Base-by-base conservation (phyloP, 1,140 invertebrate genomes). In the Holcopasites calliopsidis region DNA sequence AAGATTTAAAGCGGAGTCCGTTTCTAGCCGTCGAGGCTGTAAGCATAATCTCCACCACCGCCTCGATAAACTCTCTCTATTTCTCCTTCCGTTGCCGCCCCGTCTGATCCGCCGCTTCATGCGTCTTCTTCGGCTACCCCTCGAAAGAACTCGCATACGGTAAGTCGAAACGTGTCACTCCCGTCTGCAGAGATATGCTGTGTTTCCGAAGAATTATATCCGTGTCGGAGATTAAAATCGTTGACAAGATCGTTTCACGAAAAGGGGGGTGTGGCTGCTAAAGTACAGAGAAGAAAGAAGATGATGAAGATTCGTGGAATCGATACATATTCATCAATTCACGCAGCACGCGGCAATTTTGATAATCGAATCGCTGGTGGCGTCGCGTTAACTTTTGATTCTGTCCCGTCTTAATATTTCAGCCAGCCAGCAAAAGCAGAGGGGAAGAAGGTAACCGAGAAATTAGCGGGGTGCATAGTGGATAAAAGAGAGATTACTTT, bases 1-100 rank as follows among this genome's bases (percentile, higher is more conserved):
- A 84, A 87, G 85, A 87, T 87, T 87, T 86, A 84, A 87, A 81
- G 72, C 76, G 49, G 38, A 80, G 52, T 76, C 71, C 64, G 72
- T 80, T 72, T 68, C 70, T 60, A 71, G 70, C 57, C 57, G 66
- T 74, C 79, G 77, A 77, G 70, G 60, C 65, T 76, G 65, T 62
- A 38, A 68, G 61, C 81, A n/a, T 84, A 84, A 84, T 84, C 81
- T 84, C 78, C 65, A 68, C 78, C 65, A 68, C 64, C 66, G 74
- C 70, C 70, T 50, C 65, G 72, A 74, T 80, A 80, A n/a, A 77
- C 61, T 70, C 68, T 62, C 54, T 50, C 40, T 64, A 28, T 68
- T n/a, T 47, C 50, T 31, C 26, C 5, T 6, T 16, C 31, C 11
- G n/a, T n/a, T n/a, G n/a, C 28, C 33, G 4, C 6, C 28, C 55